These are phyloP conservation scores for Scaptomyza montana DNA, from an alignment of 1,140 invertebrate genomes.

Conservation along the genomic window DNA sequence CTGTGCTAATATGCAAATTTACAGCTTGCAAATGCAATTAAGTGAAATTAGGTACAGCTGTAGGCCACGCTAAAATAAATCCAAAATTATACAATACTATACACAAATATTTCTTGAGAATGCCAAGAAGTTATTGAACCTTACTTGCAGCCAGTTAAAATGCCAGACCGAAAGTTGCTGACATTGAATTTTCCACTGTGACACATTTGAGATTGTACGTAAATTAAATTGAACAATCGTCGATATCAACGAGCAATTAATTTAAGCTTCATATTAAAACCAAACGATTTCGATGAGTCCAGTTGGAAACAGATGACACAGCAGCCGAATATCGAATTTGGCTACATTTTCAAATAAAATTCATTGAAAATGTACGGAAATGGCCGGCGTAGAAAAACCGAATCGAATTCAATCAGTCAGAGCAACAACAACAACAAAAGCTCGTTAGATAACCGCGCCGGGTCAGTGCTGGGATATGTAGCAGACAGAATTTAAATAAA, in stretches of 20 bases:
- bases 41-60: not conserved
- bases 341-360: slow-evolving; percentile 36
- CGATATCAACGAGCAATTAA: slow-evolving; percentile 47
- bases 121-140: too few species aligned
- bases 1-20: slow-evolving; percentile 27
- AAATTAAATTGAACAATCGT: slow-evolving; percentile 34
- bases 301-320: slow-evolving; percentile 37
- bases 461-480: slow-evolving; percentile 5
- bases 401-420: slow-evolving; percentile 40
- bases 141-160: too few species aligned
- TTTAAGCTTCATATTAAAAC: slow-evolving; percentile 25
- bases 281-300: slow-evolving; percentile 27
- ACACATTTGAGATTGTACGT: not conserved
- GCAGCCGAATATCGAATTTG: slow-evolving; percentile 24
- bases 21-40: slow-evolving; percentile 3
- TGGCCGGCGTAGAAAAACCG: not conserved
- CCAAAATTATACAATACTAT: not conserved
- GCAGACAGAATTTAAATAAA: slow-evolving; percentile 47
- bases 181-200: not conserved
- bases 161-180: not conserved
- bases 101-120: too few species aligned
- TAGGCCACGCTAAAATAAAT: slow-evolving; percentile 7
- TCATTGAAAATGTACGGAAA: slow-evolving; percentile 18
- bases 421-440: slow-evolving; percentile 6
- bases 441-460: not conserved